Evolutionary conservation across 2,113 vertebrate genomes (phyloP).

Genomic region (Dasyornis broadbenti): DNA sequence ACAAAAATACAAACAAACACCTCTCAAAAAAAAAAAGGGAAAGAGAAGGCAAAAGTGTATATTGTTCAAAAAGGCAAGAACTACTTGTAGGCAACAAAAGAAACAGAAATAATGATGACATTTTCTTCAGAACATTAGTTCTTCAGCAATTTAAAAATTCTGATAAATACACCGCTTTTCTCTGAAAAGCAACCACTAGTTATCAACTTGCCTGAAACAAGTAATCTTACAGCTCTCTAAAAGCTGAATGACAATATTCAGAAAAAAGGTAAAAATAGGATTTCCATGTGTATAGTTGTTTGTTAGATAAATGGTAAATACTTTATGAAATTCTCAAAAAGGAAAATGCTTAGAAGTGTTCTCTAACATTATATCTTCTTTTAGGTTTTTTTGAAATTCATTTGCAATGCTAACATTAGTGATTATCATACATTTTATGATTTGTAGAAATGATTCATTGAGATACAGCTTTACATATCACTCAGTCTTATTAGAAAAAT

Average conservation of each 20-base stretch:
- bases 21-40: neutral
- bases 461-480: neutral
- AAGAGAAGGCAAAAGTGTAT: neutral
- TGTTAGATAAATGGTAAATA: neutral
- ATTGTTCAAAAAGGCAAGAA: constrained; percentile 28
- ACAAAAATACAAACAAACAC: neutral
- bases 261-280: neutral
- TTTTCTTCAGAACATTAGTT: constrained; percentile 9
- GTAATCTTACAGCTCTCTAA: neutral
- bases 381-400: neutral
- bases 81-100: neutral
- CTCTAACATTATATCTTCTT: neutral
- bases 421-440: neutral
- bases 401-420: neutral
- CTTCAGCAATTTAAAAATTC: neutral
- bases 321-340: neutral
- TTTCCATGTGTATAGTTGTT: neutral
- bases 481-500: neutral
- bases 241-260: neutral
- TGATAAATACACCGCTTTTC: neutral
- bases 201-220: neutral
- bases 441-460: neutral
- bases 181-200: neutral
- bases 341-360: neutral
- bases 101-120: neutral